These are phyloP conservation scores for Ophion costatus DNA, from an alignment of 2,888 invertebrate genomes.

Conservation along the genomic window DNA sequence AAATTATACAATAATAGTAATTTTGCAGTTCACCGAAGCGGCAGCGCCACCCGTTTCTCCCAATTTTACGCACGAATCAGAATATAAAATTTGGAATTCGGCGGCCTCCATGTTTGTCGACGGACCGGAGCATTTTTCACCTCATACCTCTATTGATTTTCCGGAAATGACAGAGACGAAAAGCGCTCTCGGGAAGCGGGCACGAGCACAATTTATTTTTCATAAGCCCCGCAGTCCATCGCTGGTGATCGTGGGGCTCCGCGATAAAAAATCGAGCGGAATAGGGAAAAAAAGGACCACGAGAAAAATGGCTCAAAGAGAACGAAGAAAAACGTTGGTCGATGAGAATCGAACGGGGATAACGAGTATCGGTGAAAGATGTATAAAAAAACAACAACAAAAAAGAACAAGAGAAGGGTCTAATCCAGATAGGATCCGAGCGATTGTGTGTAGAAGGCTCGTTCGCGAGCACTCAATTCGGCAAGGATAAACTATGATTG, in stretches of 20 bases:
- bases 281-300: neutral
- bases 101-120: neutral
- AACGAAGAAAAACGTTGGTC: slow-evolving; percentile 7
- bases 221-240: slow-evolving; percentile 13
- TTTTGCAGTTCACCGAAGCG: too few relatives aligned
- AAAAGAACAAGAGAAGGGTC: neutral
- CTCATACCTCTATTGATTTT: slow-evolving; percentile 3
- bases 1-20: too few relatives aligned
- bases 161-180: slow-evolving; percentile 2
- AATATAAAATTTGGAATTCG: too few relatives aligned
- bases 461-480: slow-evolving; percentile 59
- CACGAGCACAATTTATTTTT: slow-evolving; percentile 45
- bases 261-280: slow-evolving; percentile 1
- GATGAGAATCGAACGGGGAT: slow-evolving; percentile 13
- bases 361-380: slow-evolving; percentile 2
- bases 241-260: neutral
- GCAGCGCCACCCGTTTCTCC: too few relatives aligned
- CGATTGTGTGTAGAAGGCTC: slow-evolving; percentile 23
- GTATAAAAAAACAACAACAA: neutral
- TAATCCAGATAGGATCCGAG: slow-evolving; percentile 24
- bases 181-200: neutral
- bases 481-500: slow-evolving; percentile 63
- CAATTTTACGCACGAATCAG: too few relatives aligned
- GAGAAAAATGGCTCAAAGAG: slow-evolving; percentile 1
- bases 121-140: neutral